Percentiles rank a stretch among this genome's conserved stretches.
Conservation (phyloP, 2,113 vertebrate genomes). For the Chauna torquata region DNA sequence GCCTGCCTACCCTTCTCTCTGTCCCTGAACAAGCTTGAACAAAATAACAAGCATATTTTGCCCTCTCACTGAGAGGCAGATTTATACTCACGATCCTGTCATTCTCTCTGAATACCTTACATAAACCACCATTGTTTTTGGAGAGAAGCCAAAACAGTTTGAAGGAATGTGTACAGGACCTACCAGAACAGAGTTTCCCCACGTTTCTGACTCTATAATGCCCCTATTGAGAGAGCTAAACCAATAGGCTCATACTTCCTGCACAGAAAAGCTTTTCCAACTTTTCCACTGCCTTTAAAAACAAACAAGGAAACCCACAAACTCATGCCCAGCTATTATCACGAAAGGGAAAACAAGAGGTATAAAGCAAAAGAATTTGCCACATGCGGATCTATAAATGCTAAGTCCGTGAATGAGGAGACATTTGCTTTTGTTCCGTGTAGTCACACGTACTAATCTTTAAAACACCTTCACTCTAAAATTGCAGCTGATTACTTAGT, state of each 20-base stretch:
- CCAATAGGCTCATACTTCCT: background rate
- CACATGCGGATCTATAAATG: background rate
- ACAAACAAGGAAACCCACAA: constrained; percentile 52
- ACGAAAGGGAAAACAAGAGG: constrained; percentile 24
- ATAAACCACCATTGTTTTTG: background rate
- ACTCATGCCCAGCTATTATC: background rate
- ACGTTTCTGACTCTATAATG: background rate
- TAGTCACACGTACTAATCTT: background rate
- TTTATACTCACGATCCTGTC: background rate
- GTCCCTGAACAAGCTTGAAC: background rate
- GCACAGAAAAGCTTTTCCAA: background rate
- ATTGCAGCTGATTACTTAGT: background rate
- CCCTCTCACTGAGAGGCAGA: background rate
- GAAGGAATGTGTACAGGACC: background rate
- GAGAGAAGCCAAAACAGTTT: background rate
- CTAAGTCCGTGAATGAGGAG: background rate
- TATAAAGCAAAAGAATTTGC: constrained; percentile 38
- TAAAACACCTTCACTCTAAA: background rate
- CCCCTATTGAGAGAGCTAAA: constrained; percentile 14
- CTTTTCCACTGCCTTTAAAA: constrained; percentile 15
- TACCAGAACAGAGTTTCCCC: constrained; percentile 20
- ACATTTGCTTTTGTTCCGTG: background rate
- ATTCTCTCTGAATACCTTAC: constrained; percentile 20
- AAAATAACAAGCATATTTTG: background rate
- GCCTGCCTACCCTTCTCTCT: background rate